These are phyloP conservation scores for Panopea generosa DNA, from an alignment of 2,888 invertebrate genomes.

Conservation along the genomic window DNA sequence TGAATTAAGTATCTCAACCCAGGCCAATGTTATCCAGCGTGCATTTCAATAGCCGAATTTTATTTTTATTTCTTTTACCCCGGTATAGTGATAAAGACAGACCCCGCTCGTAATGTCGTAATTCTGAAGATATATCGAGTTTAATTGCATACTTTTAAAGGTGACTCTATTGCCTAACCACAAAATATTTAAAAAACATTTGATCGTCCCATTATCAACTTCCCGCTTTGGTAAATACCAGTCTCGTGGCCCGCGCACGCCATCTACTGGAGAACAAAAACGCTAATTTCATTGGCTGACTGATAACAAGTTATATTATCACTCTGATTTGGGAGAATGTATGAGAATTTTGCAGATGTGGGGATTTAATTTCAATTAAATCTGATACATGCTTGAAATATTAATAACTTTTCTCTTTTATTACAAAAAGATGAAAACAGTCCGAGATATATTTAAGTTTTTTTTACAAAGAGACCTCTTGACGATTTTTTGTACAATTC, in stretches of 20 bases:
- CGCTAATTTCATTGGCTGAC: slow-evolving; percentile 35
- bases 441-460: too few relatives aligned
- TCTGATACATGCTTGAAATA: slow-evolving; percentile 20
- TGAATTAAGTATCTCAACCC: slow-evolving; percentile 13
- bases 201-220: slow-evolving; percentile 29
- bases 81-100: slow-evolving; percentile 3
- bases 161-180: slow-evolving; percentile 23
- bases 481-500: too few relatives aligned
- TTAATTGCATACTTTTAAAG: slow-evolving; percentile 29
- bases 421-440: background rate
- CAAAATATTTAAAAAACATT: slow-evolving; percentile 11
- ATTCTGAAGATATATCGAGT: slow-evolving; percentile 31
- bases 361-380: slow-evolving; percentile 40
- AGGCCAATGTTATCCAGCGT: background rate
- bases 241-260: slow-evolving; percentile 36
- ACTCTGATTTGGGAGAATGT: slow-evolving; percentile 10
- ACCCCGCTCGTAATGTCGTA: slow-evolving; percentile 5
- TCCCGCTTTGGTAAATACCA: slow-evolving; percentile 6
- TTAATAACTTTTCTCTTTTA: slow-evolving; percentile 22
- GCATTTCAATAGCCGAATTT: slow-evolving; percentile 12
- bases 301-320: slow-evolving; percentile 10
- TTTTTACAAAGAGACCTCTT: too few relatives aligned
- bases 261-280: slow-evolving; percentile 39
- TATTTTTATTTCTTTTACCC: slow-evolving; percentile 9
- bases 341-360: slow-evolving; percentile 50